Conservation (phyloP, 2,113 vertebrate species). For the Alaudala cheleensis region DNA sequence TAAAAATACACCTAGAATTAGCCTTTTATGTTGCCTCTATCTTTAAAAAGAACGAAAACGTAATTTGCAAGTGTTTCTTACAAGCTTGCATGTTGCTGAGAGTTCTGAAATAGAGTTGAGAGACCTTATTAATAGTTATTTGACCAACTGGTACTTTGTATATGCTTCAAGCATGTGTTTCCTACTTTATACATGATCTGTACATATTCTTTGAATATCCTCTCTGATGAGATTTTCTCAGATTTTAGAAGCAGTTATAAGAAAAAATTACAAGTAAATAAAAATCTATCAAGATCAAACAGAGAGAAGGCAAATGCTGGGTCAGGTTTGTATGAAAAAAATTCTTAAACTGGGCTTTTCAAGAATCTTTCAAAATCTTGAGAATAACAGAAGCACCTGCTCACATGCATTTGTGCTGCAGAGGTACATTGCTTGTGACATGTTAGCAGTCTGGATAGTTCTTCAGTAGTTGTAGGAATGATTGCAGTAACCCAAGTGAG, state of each 20-base stretch:
- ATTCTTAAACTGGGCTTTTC: not conserved
- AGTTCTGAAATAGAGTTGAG: not conserved
- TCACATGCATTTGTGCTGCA: not conserved
- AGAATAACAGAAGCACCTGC: not conserved
- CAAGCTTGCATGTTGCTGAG: not conserved
- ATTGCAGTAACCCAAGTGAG: not conserved
- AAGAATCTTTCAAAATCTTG: not conserved
- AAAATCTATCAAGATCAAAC: not conserved
- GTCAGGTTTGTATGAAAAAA: not conserved
- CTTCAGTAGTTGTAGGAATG: not conserved
- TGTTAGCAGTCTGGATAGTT: not conserved
- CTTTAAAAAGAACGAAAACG: not conserved
- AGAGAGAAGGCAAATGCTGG: not conserved
- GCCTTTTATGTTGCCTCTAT: not conserved
- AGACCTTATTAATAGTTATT: not conserved
- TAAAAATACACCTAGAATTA: not conserved
- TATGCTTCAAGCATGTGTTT: not conserved
- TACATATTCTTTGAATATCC: not conserved
- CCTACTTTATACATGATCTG: not conserved
- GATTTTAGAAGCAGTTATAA: not conserved
- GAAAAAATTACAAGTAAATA: not conserved
- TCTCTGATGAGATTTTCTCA: not conserved
- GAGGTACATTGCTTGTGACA: not conserved
- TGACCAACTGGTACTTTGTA: not conserved
- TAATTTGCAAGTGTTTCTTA: not conserved